Percentiles rank a stretch among this genome's conserved stretches.
These are phyloP conservation scores for Nothobranchius furzeri DNA, from an alignment of 2,113 vertebrate genomes.

Conservation along the genomic window DNA sequence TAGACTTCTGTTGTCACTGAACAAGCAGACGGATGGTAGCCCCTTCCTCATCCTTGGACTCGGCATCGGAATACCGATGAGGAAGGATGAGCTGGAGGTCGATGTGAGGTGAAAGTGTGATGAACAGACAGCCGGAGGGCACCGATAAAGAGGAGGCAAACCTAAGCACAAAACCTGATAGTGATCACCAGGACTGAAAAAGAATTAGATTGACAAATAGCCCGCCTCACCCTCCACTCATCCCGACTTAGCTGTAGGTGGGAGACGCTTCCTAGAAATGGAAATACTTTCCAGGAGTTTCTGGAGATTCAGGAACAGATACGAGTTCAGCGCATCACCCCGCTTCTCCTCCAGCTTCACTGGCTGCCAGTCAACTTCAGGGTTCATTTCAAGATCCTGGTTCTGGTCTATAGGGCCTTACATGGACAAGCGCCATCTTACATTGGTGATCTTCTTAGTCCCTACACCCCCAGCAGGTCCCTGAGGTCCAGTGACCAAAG, in stretches of 20 bases:
- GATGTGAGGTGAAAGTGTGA: conserved; percentile 39
- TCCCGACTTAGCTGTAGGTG: conserved; percentile 10
- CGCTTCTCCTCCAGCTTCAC: no score
- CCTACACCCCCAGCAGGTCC: no score
- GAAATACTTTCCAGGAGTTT: conserved; percentile 36
- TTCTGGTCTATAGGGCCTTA: no score
- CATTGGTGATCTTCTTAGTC: no score
- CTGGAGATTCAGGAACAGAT: conserved; percentile 50
- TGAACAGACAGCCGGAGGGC: conserved; percentile 30
- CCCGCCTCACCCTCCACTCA: neutral
- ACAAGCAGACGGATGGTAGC: conserved; percentile 13
- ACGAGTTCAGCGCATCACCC: conserved; percentile 41
- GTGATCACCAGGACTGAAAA: conserved; percentile 28
- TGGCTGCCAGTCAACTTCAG: no score
- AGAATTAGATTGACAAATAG: conserved; percentile 25
- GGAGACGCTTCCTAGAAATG: conserved; percentile 10
- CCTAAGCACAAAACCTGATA: conserved; percentile 34
- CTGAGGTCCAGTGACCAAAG: no score
- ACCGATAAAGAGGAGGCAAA: conserved; percentile 16
- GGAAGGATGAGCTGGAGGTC: conserved; percentile 14
- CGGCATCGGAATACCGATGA: conserved; percentile 47
- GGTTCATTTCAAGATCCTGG: no score
- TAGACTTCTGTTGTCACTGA: conserved; percentile 23
- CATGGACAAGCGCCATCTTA: no score
- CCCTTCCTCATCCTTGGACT: conserved; percentile 8